Percentiles rank a stretch among this genome's conserved stretches.
These are phyloP conservation scores for Wiebesia pumilae DNA, from an alignment of 1,140 invertebrate species.

Conservation along the genomic window DNA sequence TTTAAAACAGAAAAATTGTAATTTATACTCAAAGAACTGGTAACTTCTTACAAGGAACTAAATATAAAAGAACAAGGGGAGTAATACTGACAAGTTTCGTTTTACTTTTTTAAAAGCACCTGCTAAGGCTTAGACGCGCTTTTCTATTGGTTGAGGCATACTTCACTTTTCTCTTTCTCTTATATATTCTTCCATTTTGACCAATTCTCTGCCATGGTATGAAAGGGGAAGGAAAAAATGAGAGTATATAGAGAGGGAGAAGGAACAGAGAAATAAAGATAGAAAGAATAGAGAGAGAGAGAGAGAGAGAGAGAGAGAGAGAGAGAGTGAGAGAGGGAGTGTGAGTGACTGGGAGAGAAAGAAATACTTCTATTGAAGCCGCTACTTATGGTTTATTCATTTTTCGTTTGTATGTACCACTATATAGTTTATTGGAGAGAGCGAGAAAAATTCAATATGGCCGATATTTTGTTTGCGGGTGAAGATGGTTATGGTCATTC, in stretches of 20 bases:
- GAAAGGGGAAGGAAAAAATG: background rate
- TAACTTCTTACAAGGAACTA: too few species aligned
- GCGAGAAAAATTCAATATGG: conserved; percentile 62
- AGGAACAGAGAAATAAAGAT: too few species aligned
- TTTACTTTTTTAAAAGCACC: conserved; percentile 42
- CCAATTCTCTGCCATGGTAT: background rate
- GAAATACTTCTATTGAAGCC: background rate
- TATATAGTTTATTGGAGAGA: conserved; percentile 31
- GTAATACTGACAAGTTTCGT: background rate
- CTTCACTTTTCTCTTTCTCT: background rate
- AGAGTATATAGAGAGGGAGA: too few species aligned
- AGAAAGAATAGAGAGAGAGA: too few species aligned
- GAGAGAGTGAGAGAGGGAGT: background rate
- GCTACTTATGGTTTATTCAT: background rate
- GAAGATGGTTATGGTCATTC: conserved; percentile 61
- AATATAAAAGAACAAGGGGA: background rate
- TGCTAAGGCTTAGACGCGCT: conserved; percentile 7
- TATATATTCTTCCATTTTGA: background rate
- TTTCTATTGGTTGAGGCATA: conserved; percentile 5
- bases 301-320: too few species aligned
- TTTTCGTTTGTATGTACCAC: background rate
- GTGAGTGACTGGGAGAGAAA: background rate
- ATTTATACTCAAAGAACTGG: too few species aligned
- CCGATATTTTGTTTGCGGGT: conserved; percentile 69
- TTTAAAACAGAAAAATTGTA: too few species aligned